Evolutionary conservation across 1,140 invertebrate genomes (phyloP).

Genomic region (Eupeodes corollae): DNA sequence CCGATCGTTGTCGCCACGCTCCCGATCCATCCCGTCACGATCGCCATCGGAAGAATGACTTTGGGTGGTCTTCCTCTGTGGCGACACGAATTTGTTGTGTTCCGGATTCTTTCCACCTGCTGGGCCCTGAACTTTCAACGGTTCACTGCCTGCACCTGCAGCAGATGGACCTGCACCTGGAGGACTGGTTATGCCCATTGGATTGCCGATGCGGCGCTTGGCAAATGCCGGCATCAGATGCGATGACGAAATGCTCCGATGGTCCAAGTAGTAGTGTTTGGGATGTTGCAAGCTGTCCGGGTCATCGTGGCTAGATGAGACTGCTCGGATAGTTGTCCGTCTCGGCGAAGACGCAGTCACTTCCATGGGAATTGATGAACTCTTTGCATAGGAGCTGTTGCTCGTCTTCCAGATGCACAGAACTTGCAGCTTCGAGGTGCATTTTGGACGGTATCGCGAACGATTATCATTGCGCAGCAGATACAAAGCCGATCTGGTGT

Average conservation of each 20-base stretch:
- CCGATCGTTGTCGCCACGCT: slow-evolving; percentile 8
- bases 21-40: not conserved
- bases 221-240: slow-evolving; percentile 36
- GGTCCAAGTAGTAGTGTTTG: slow-evolving; percentile 18
- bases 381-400: not conserved
- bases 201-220: slow-evolving; percentile 17
- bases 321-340: not conserved
- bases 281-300: slow-evolving; percentile 3
- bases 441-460: slow-evolving; percentile 19
- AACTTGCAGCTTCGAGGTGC: slow-evolving; percentile 17
- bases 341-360: not conserved
- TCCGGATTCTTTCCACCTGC: not conserved
- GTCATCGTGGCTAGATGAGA: slow-evolving; percentile 13
- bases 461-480: slow-evolving; percentile 19
- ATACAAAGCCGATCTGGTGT: slow-evolving; percentile 19
- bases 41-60: not conserved
- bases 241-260: slow-evolving; percentile 33
- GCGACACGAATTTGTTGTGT: not conserved
- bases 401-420: slow-evolving; percentile 24
- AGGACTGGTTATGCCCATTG: slow-evolving; percentile 2
- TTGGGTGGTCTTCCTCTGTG: not conserved
- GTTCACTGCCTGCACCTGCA: not conserved
- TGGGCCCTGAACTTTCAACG: not conserved
- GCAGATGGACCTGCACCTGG: slow-evolving; percentile 6
- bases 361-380: not conserved